Evolutionary conservation across 2,888 invertebrate species (phyloP).

Genomic region (Nipponacmea schrenckii): DNA sequence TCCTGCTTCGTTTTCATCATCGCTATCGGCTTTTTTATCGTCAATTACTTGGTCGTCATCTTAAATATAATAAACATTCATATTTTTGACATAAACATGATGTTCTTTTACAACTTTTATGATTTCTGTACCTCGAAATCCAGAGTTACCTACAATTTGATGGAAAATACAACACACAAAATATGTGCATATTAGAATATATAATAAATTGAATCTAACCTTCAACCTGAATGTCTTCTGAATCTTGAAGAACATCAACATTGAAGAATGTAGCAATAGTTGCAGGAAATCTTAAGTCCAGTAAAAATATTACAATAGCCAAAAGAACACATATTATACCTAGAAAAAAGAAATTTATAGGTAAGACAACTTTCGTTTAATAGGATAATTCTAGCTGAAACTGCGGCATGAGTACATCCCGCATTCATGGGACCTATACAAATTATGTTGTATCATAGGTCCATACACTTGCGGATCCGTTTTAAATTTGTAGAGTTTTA

Average conservation of each 20-base stretch:
- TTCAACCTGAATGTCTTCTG: slow-evolving; percentile 40
- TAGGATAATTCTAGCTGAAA: no score
- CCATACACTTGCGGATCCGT: no score
- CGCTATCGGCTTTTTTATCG: slow-evolving; percentile 21
- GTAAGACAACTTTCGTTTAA: background rate
- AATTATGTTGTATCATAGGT: no score
- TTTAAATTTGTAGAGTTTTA: no score
- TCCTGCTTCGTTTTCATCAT: slow-evolving; percentile 18
- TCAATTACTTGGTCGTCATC: background rate
- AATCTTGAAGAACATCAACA: slow-evolving; percentile 56
- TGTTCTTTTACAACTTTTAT: no score
- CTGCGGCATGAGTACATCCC: no score
- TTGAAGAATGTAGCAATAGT: slow-evolving; percentile 51
- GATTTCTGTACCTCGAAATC: no score
- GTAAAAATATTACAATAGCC: slow-evolving; percentile 82
- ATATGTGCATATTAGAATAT: no score
- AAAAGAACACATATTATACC: slow-evolving; percentile 82
- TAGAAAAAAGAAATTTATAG: slow-evolving; percentile 62
- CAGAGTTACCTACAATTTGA: no score
- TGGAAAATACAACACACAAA: no score
- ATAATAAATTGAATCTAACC: slow-evolving; percentile 27
- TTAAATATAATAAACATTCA: background rate
- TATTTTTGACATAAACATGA: no score
- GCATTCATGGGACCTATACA: no score
- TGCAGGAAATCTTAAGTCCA: slow-evolving; percentile 78